Evolutionary conservation across 2,797 vertebrate genomes (phyloP).

Genomic region (Bradypus variegatus): DNA sequence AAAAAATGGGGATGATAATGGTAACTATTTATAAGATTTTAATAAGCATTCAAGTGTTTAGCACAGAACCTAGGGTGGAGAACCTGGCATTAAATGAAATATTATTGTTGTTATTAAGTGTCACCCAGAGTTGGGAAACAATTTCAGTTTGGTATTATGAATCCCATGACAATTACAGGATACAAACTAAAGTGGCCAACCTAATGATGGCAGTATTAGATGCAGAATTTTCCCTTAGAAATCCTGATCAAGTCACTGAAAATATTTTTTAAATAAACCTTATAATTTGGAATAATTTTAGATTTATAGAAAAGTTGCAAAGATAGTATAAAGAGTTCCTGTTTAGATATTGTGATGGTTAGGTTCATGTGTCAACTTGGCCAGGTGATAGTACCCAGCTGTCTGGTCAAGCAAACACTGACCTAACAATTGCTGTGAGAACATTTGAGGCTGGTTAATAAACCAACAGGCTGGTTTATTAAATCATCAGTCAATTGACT

Average conservation of each 20-base stretch:
- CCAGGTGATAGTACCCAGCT: no score
- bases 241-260: background rate
- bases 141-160: background rate
- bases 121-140: background rate
- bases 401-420: no score
- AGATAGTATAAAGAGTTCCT: background rate
- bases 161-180: background rate
- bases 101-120: background rate
- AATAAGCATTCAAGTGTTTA: background rate
- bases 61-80: background rate
- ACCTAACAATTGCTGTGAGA: no score
- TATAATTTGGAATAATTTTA: background rate
- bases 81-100: background rate
- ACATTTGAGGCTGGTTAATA: no score
- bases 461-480: no score
- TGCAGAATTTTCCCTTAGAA: background rate
- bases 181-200: background rate
- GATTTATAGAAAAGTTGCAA: background rate
- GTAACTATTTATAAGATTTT: background rate
- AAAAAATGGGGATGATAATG: background rate
- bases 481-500: no score
- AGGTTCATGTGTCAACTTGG: no score
- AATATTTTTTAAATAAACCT: background rate
- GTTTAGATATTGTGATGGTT: no score
- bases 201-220: background rate